These are phyloP conservation scores for Drosophila kanekoi DNA, from an alignment of 2,888 invertebrate species.

Conservation along the genomic window DNA sequence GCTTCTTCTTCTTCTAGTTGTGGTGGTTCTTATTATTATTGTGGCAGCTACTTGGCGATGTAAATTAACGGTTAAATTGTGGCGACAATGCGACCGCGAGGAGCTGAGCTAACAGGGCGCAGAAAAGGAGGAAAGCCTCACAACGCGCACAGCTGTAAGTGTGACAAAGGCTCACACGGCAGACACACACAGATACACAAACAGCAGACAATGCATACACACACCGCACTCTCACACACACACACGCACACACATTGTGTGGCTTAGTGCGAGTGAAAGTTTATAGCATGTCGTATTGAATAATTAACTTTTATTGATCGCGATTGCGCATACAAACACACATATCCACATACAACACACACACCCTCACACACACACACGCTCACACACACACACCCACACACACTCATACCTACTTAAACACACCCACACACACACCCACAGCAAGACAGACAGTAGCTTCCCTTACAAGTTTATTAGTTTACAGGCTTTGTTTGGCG, in stretches of 20 bases:
- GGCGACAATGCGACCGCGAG: slow-evolving; percentile 49
- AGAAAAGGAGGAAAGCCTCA: slow-evolving; percentile 2
- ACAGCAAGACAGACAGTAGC: neutral
- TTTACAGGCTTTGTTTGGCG: slow-evolving; percentile 60
- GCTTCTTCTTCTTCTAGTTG: slow-evolving; percentile 3
- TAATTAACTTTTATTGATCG: slow-evolving; percentile 82
- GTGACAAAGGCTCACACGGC: slow-evolving; percentile 53
- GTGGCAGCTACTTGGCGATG: slow-evolving; percentile 72
- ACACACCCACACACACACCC: slow-evolving; percentile 2
- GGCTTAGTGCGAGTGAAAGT: slow-evolving; percentile 58
- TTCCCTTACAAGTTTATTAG: slow-evolving; percentile 71
- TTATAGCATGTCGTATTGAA: slow-evolving; percentile 73
- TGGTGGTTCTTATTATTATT: slow-evolving; percentile 16
- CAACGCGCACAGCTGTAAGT: slow-evolving; percentile 43
- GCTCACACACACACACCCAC: slow-evolving; percentile 21
- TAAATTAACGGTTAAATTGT: slow-evolving; percentile 74
- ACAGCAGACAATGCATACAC: slow-evolving; percentile 1
- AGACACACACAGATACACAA: slow-evolving; percentile 4
- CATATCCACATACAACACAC: slow-evolving; percentile 15
- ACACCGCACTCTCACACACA: neutral
- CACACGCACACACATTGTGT: slow-evolving; percentile 36
- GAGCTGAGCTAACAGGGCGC: slow-evolving; percentile 17
- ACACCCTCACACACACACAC: slow-evolving; percentile 11
- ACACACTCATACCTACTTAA: slow-evolving; percentile 1
- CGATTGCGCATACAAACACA: slow-evolving; percentile 31